These are phyloP conservation scores for Pica pica DNA, from an alignment of 2,113 vertebrate genomes.

Conservation along the genomic window DNA sequence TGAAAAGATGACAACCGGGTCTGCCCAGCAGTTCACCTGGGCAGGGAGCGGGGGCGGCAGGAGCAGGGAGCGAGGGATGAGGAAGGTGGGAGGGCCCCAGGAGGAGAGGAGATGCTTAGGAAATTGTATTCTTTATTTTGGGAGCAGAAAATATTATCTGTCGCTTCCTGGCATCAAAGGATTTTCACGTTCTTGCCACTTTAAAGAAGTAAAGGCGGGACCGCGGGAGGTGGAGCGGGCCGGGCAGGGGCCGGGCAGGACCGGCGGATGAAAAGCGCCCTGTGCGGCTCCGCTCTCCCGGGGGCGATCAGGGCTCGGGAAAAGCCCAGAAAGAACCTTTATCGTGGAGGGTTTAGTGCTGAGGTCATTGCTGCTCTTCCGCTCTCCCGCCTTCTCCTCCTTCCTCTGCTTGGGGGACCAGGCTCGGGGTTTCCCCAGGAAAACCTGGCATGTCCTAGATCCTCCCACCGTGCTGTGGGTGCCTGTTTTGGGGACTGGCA, in stretches of 20 bases:
- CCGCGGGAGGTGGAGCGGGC: background rate
- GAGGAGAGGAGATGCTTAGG: background rate
- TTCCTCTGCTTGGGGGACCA: background rate
- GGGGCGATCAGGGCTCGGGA: background rate
- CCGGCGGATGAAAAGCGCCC: background rate
- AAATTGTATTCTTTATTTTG: conserved; percentile 32
- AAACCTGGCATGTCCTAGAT: rapidly evolving
- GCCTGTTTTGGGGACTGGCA: background rate
- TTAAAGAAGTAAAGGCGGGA: conserved; percentile 39
- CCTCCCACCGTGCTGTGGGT: rapidly evolving
- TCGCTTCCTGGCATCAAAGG: conserved; percentile 60
- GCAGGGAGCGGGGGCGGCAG: background rate
- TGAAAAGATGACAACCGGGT: conserved; percentile 71
- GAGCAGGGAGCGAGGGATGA: background rate
- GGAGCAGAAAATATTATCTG: background rate
- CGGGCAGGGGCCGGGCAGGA: background rate
- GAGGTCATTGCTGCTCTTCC: conserved; percentile 21
- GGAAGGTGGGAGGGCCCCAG: background rate
- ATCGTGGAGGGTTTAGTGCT: background rate
- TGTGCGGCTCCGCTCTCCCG: background rate
- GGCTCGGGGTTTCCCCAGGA: background rate
- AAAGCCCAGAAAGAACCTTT: background rate
- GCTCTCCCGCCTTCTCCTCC: background rate
- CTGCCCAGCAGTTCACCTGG: conserved; percentile 61
- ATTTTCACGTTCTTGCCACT: conserved; percentile 32